A percentile compares a stretch with the other conserved stretches of the same genome.
These are phyloP conservation scores for Cyanocitta stelleri DNA, from an alignment of 2,113 vertebrate genomes.

Conservation along the genomic window DNA sequence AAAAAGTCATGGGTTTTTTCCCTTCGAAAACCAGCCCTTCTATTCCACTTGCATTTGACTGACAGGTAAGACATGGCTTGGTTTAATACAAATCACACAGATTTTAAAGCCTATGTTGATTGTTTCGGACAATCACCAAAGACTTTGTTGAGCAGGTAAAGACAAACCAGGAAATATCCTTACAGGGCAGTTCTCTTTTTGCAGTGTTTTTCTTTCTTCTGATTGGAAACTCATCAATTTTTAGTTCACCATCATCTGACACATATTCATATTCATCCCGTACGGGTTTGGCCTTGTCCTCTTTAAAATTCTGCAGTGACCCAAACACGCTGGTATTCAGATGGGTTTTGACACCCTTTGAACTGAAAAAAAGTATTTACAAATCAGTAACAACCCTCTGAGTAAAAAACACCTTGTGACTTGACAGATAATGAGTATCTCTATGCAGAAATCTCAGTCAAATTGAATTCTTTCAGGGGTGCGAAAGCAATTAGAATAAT, in stretches of 20 bases:
- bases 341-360: constrained; percentile 89
- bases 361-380: constrained; percentile 64
- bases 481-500: not conserved
- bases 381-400: not conserved
- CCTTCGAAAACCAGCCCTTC: not conserved
- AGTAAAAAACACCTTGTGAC: not conserved
- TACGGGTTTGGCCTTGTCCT: constrained; percentile 91
- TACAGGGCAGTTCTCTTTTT: constrained; percentile 93
- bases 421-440: not conserved
- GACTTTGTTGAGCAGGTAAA: not conserved
- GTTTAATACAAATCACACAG: not conserved
- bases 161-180: constrained; percentile 59
- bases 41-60: not conserved
- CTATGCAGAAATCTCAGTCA: not conserved
- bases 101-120: not conserved
- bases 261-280: constrained; percentile 97
- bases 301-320: constrained; percentile 94
- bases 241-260: constrained; percentile 94
- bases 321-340: constrained; percentile 88
- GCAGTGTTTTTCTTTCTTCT: constrained; percentile 91
- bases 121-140: not conserved
- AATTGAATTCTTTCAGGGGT: not conserved
- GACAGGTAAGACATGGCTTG: not conserved
- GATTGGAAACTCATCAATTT: constrained; percentile 98
- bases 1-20: not conserved